These are phyloP conservation scores for Tauraco erythrolophus DNA, from an alignment of 2,113 vertebrate species.

Conservation along the genomic window DNA sequence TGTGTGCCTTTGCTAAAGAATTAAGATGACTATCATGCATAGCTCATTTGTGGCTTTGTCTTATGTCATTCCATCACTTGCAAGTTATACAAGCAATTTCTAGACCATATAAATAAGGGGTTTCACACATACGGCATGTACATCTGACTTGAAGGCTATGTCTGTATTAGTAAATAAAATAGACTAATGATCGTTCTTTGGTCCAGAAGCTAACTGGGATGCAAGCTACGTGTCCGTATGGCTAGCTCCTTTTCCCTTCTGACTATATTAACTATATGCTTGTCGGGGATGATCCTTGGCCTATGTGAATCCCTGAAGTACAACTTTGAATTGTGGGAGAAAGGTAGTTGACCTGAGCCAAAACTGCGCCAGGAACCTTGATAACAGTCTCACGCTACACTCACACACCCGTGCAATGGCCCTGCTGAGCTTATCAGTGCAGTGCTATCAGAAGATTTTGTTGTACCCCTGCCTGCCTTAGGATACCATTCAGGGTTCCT, in stretches of 20 bases:
- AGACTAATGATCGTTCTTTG: not conserved
- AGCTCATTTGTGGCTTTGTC: slow-evolving; percentile 54
- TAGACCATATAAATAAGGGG: not conserved
- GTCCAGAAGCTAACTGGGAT: not conserved
- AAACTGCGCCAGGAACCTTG: not conserved
- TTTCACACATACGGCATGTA: not conserved
- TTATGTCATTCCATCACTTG: slow-evolving; percentile 21
- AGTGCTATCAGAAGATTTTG: not conserved
- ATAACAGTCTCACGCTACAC: fast-evolving
- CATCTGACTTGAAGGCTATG: not conserved
- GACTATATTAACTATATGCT: not conserved
- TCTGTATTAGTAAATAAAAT: not conserved
- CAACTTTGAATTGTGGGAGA: not conserved
- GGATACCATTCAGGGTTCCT: not conserved
- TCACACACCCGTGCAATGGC: fast-evolving
- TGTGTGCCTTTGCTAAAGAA: not conserved
- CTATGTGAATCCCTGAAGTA: not conserved
- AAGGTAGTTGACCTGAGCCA: not conserved
- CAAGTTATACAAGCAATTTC: slow-evolving; percentile 31
- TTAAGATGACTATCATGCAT: slow-evolving; percentile 43
- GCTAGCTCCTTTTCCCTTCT: not conserved
- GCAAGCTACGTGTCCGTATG: not conserved
- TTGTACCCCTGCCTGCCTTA: not conserved
- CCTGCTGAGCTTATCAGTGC: not conserved
- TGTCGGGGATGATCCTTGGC: not conserved